phyloP scores from a whole-genome alignment of 2,113 vertebrate species.

The Pimephales promelas region DNA sequence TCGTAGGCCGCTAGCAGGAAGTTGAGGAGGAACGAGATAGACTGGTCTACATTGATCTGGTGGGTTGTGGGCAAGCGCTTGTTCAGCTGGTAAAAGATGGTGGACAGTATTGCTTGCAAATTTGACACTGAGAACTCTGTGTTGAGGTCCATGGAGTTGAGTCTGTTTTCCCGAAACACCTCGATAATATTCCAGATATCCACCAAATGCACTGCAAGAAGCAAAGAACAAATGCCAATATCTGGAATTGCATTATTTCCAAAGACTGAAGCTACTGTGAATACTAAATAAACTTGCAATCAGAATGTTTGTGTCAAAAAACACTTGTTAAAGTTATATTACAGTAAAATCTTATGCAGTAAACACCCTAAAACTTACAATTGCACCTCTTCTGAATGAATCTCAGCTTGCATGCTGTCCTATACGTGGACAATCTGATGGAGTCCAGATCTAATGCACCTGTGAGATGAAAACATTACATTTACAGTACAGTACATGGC shows the following conservation, averaged over 20 bases:
- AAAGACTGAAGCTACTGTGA: neutral
- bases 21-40: conserved; percentile 92
- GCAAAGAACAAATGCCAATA: neutral
- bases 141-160: conserved; percentile 90
- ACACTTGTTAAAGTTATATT: neutral
- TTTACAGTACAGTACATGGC: neutral
- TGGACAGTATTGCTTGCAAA: conserved; percentile 91
- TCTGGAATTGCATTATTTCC: neutral
- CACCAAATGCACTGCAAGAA: conserved; percentile 88
- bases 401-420: conserved; percentile 96
- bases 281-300: neutral
- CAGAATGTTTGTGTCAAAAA: too few relatives aligned
- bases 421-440: conserved; percentile 95
- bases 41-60: conserved; percentile 94
- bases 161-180: conserved; percentile 90
- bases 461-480: conserved; percentile 65
- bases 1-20: conserved; percentile 95
- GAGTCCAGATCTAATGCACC: conserved; percentile 98
- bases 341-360: neutral
- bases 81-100: conserved; percentile 97
- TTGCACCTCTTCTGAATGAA: conserved; percentile 99
- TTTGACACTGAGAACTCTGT: conserved; percentile 89
- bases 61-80: conserved; percentile 97
- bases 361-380: conserved; percentile 78
- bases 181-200: conserved; percentile 99